A percentile compares a stretch with the other conserved stretches of the same genome.
phyloP scores from a whole-genome alignment of 2,113 vertebrate genomes.

The Ictalurus punctatus region DNA sequence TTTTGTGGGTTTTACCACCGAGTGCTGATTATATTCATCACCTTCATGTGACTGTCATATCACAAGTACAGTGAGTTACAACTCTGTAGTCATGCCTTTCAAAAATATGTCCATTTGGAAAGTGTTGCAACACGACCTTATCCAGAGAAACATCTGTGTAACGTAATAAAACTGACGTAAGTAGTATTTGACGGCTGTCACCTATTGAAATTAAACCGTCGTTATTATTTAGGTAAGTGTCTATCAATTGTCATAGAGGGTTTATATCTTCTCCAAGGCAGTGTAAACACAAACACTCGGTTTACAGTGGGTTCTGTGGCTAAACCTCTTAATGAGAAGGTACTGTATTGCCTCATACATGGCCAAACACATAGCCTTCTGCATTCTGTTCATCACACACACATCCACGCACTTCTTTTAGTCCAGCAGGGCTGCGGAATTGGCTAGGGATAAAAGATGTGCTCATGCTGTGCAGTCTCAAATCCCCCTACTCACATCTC shows the following conservation, averaged over 20 bases:
- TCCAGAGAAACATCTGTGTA: neutral
- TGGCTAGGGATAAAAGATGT: conserved; percentile 40
- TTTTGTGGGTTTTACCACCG: too few relatives aligned
- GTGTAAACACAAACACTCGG: neutral
- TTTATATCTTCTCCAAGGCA: neutral
- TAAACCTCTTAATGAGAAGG: neutral
- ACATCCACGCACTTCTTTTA: neutral
- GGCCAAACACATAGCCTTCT: neutral
- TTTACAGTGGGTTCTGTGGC: neutral
- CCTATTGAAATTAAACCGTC: neutral
- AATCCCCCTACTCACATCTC: neutral
- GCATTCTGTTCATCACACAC: conserved; percentile 7
- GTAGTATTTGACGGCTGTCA: neutral
- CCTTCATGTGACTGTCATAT: neutral
- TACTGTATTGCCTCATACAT: neutral
- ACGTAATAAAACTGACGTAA: neutral
- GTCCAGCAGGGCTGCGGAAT: conserved; percentile 4
- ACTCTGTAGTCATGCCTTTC: too few relatives aligned
- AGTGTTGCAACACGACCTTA: neutral
- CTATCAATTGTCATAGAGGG: neutral
- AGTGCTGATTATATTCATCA: neutral
- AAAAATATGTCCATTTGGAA: neutral
- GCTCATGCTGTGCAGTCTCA: neutral
- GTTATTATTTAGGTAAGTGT: neutral
- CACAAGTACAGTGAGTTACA: too few relatives aligned